Base-by-base conservation (phyloP, 1,140 invertebrate genomes). In the Chironomus tepperi region DNA sequence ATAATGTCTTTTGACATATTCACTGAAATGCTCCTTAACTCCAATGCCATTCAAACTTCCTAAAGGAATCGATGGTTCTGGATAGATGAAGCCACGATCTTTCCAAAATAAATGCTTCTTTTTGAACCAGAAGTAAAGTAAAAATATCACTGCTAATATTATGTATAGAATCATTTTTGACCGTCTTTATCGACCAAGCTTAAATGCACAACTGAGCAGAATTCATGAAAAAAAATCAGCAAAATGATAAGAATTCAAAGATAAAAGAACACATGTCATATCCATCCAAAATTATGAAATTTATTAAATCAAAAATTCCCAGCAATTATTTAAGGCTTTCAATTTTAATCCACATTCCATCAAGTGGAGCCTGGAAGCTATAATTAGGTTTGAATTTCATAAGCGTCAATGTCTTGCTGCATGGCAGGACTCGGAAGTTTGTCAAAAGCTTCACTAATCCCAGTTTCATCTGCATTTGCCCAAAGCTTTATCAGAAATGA, bases 381-480 rank as follows among this genome's bases (percentile, higher is more conserved):
- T 77, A 77, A 43, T 80, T 79, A 0, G 79, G 77, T 76, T 82
- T 79, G 6, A 87, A 85, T 70, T 81, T 83, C 42, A 88, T 83
- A 2, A 85, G 81, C 2, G 79, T 75, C 1, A 79, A 74, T 0
- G 87, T 86, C 77, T 81, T 81, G 18, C 80, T 78, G 73, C 83
- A 86, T 2, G 81, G n/a, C 24, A 84, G 81, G 2, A 88, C 82
- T 74, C 78, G 77, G 77, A 84, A 83, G 3, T 80, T 76, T 70
- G 77, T 83, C 12, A 89, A 72, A 18, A 88, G 83, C 3, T 84
- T 83, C 18, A 85, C 83, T 43, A 89, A 77, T 9, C 88, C 88
- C 57, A 90, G 77, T 83, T 92, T 92, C 0, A 87, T 84, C 79
- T 91, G 86, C 74, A 91, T 77, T 5, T 88, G 75, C 2, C 89